phyloP scores from a whole-genome alignment of 1,140 invertebrate genomes.

The Psilanteris sp. region DNA sequence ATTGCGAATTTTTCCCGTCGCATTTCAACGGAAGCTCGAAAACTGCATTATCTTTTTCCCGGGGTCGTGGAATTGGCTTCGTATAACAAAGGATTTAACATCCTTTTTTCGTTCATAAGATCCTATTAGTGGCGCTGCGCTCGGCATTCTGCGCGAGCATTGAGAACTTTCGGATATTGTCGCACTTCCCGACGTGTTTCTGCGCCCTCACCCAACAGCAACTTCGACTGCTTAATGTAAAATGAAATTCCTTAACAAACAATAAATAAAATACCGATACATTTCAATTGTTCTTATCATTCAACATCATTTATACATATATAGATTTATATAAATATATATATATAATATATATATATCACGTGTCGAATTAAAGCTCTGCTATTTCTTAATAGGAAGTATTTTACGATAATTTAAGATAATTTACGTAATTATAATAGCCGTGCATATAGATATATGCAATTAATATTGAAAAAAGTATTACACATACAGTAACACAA shows the following conservation, averaged over 20 bases:
- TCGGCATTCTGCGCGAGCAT: constrained; percentile 13
- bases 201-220: background rate
- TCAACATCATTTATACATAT: too few relatives aligned
- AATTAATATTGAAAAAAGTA: too few relatives aligned
- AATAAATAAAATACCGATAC: constrained; percentile 17
- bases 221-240: constrained; percentile 22
- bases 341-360: too few relatives aligned
- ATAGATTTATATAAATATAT: too few relatives aligned
- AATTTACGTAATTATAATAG: too few relatives aligned
- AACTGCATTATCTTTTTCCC: constrained; percentile 52
- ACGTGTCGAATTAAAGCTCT: too few relatives aligned
- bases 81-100: constrained; percentile 57
- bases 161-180: constrained; percentile 44
- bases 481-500: too few relatives aligned
- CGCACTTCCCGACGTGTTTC: constrained; percentile 30
- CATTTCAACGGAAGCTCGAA: constrained; percentile 39
- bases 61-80: constrained; percentile 40
- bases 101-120: constrained; percentile 57
- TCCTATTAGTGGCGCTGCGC: constrained; percentile 47
- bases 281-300: constrained; percentile 10
- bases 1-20: constrained; percentile 40
- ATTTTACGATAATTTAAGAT: too few relatives aligned
- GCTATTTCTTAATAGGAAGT: too few relatives aligned
- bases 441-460: too few relatives aligned
- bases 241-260: constrained; percentile 41